phyloP scores from a whole-genome alignment of 2,888 invertebrate species.

The Euplagia quadripunctaria region DNA sequence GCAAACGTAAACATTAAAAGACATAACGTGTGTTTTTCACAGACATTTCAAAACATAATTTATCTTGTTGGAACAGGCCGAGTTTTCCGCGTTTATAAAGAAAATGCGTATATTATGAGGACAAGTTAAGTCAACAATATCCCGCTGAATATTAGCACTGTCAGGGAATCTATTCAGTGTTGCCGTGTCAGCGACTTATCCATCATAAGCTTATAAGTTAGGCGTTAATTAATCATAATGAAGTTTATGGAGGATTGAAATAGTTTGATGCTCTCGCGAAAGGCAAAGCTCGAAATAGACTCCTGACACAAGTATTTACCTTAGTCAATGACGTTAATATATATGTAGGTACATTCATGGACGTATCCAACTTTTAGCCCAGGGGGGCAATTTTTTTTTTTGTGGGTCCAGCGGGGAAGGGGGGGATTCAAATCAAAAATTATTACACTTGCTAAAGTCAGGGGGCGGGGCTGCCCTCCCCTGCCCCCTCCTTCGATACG shows the following conservation, averaged over 20 bases:
- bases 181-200: not conserved
- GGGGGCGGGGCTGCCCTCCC: no score
- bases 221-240: not conserved
- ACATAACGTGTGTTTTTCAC: not conserved
- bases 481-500: no score
- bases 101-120: slow-evolving; percentile 10
- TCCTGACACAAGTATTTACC: no score
- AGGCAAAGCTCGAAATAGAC: no score
- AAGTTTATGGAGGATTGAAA: not conserved
- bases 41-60: slow-evolving; percentile 3
- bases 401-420: no score
- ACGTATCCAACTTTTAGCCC: no score
- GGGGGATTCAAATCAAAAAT: no score
- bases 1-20: no score
- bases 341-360: no score
- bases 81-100: not conserved
- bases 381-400: no score
- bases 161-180: not conserved
- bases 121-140: slow-evolving; percentile 32
- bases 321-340: no score
- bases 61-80: slow-evolving; percentile 3
- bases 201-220: not conserved
- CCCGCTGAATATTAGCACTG: not conserved
- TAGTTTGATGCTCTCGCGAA: not conserved
- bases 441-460: no score